These are phyloP conservation scores for Halesus radiatus DNA, from an alignment of 1,140 invertebrate genomes.

Conservation along the genomic window DNA sequence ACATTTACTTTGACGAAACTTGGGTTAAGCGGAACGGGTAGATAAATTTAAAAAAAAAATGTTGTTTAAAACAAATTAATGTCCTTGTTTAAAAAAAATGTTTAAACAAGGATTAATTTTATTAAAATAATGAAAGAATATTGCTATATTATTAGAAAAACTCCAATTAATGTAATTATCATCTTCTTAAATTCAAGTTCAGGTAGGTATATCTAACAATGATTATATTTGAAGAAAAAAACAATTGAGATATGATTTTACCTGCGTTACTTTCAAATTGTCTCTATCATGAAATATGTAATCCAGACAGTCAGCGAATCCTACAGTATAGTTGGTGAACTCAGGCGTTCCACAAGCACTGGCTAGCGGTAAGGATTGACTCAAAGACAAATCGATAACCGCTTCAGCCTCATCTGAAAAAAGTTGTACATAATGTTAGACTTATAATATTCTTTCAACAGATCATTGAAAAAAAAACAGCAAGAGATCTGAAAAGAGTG, in stretches of 20 bases:
- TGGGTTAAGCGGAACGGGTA: too few relatives aligned
- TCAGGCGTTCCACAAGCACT: slow-evolving; percentile 83
- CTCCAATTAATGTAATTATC: too few relatives aligned
- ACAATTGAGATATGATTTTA: slow-evolving; percentile 54
- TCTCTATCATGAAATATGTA: slow-evolving; percentile 90
- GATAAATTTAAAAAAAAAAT: too few relatives aligned
- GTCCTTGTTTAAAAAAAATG: too few relatives aligned
- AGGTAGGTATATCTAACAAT: too few relatives aligned
- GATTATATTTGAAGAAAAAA: background rate
- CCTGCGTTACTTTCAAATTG: slow-evolving; percentile 75
- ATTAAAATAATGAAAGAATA: too few relatives aligned
- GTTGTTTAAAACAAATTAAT: too few relatives aligned
- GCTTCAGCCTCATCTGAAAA: slow-evolving; percentile 75
- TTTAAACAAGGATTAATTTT: background rate
- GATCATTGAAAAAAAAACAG: background rate
- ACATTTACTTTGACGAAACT: too few relatives aligned
- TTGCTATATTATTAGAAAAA: too few relatives aligned
- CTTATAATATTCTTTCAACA: background rate
- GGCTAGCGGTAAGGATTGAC: slow-evolving; percentile 74
- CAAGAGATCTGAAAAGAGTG: too few relatives aligned
- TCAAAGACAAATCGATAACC: slow-evolving; percentile 73
- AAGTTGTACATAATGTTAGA: background rate
- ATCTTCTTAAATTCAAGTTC: too few relatives aligned
- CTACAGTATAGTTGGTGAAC: slow-evolving; percentile 89
- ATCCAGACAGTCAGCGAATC: slow-evolving; percentile 91